Conservation (phyloP, 2,113 vertebrate species). For the Bucco capensis region DNA sequence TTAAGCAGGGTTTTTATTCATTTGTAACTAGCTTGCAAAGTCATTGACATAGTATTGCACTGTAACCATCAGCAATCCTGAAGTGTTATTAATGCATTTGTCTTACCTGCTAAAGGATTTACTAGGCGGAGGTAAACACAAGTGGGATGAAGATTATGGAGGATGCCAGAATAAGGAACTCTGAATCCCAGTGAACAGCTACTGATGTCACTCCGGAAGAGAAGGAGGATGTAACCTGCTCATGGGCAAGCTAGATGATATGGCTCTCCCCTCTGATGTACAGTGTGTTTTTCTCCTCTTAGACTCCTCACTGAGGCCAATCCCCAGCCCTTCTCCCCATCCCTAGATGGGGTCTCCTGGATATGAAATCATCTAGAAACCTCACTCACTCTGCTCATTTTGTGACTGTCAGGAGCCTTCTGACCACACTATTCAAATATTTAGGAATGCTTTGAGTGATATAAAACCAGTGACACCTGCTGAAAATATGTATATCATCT, state of each 20-base stretch:
- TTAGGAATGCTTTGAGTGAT: background rate
- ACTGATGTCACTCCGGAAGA: background rate
- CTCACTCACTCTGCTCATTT: background rate
- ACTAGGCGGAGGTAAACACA: background rate
- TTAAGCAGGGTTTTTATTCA: background rate
- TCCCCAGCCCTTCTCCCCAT: background rate
- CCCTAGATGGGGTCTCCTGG: background rate
- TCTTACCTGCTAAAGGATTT: background rate
- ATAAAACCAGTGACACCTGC: background rate
- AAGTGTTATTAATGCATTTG: background rate
- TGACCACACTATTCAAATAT: background rate
- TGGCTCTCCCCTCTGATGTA: background rate
- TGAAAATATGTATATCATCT: background rate
- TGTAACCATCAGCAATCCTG: background rate
- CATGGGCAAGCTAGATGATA: background rate
- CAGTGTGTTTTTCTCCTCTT: fast-evolving
- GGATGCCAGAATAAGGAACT: background rate
- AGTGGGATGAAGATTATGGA: background rate
- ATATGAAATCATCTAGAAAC: background rate
- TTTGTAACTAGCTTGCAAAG: background rate
- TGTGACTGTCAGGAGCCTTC: background rate
- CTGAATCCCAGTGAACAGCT: background rate
- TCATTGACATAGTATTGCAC: background rate
- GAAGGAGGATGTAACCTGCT: background rate
- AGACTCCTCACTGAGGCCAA: background rate